Base-by-base conservation (phyloP, 2,113 vertebrate genomes). In the Microcebus lehilahytsara region DNA sequence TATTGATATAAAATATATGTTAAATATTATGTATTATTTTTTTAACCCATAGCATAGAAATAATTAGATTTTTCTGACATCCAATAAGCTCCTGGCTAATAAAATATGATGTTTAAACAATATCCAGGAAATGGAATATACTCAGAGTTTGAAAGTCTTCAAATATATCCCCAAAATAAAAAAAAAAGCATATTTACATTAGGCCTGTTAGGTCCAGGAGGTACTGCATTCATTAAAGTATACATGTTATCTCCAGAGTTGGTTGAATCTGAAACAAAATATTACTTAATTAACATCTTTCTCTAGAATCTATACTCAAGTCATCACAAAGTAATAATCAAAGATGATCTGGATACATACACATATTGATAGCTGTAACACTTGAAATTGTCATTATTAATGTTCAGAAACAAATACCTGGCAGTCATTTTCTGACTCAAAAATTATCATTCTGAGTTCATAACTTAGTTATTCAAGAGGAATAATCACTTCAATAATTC, bases 231-330 rank as follows among this genome's bases (percentile, higher is more conserved):
- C 99, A 99, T 99, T 99, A 99, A 99, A 86, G 99, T 99, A 98
- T 99, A 99, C 99, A 99, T 99, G 98, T 99, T 99, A 98, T 99
- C 99, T 88, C 99, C 99, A 97, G 99, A 99, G 98, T 99, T 99
- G 97, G 99, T 99, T 96, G 99, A 99, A 98, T 99, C 99, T 99
- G 98, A 98, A 98, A 98, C 34, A 97, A 98, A 98, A 98, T 69
- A 98, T 91, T 92, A 96, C 79, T 97, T 88, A 69, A 62, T 97
- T 97, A 93, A 53, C 37, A 72, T 93, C 30, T 96, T 81, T 87
- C 53, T 91, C 84, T 74, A 88, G 78, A 77, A 67, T 81, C 77
- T 88, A 62, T 9, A 67, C 74, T 46, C 93, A 91, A 96, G 58
- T 85, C 27, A 83, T 93, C 60, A 95, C 75, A 96, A 88, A 97